Evolutionary conservation across 1,140 invertebrate genomes (phyloP).

Genomic region (Lordiphosa stackelbergi): DNA sequence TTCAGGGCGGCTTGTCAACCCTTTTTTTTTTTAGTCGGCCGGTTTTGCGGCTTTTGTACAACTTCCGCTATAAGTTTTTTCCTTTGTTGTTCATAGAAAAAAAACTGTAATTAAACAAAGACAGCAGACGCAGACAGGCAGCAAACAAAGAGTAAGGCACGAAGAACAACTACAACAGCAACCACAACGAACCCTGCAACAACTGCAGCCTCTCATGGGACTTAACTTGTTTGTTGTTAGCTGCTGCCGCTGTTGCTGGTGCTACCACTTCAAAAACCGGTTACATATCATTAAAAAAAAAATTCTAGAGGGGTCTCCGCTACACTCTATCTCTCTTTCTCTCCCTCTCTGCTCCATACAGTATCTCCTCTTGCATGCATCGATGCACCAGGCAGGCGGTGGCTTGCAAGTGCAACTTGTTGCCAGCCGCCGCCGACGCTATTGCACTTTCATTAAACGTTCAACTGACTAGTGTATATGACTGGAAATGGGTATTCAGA

Average conservation of each 20-base stretch:
- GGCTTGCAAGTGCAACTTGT: slow-evolving; percentile 65
- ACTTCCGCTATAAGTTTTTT: slow-evolving; percentile 63
- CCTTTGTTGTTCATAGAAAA: slow-evolving; percentile 33
- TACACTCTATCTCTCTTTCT: slow-evolving; percentile 1
- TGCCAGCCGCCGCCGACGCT: slow-evolving; percentile 28
- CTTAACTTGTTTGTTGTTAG: slow-evolving; percentile 40
- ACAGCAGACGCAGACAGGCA: slow-evolving; percentile 20
- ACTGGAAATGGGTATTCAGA: slow-evolving; percentile 1
- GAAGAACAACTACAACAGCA: slow-evolving; percentile 15
- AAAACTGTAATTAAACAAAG: slow-evolving; percentile 67
- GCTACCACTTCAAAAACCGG: slow-evolving; percentile 51
- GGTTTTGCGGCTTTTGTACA: slow-evolving; percentile 68
- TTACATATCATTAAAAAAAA: slow-evolving; percentile 69
- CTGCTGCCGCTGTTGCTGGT: slow-evolving; percentile 19
- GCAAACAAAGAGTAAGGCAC: slow-evolving; percentile 43
- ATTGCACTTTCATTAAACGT: slow-evolving; percentile 58
- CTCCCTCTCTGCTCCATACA: not conserved
- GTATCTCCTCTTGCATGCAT: slow-evolving; percentile 26
- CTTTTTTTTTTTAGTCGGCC: slow-evolving; percentile 29
- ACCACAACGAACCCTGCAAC: slow-evolving; percentile 26
- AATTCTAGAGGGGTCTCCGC: slow-evolving; percentile 48
- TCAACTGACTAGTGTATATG: not conserved
- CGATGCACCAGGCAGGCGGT: slow-evolving; percentile 29
- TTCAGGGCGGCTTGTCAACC: slow-evolving; percentile 9
- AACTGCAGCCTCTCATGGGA: slow-evolving; percentile 52